Percentiles rank a stretch among this genome's conserved stretches.
phyloP scores from a whole-genome alignment of 2,888 invertebrate genomes.

The Coenonympha arcania region DNA sequence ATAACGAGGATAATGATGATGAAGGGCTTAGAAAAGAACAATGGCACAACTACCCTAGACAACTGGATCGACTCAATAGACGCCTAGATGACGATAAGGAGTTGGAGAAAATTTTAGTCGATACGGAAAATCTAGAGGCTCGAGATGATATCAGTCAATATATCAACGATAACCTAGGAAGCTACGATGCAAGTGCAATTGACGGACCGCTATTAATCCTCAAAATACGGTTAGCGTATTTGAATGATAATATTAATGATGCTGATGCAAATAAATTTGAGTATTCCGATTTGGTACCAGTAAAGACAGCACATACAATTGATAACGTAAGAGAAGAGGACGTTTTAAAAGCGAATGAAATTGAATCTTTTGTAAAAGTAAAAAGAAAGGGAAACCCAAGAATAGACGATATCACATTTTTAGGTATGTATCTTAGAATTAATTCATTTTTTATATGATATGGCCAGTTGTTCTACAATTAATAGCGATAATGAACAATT shows the following conservation, averaged over 20 bases:
- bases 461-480: not conserved
- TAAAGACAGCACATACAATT: conserved; percentile 24
- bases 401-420: conserved; percentile 30
- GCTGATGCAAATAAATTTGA: conserved; percentile 30
- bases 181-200: conserved; percentile 38
- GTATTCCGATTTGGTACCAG: conserved; percentile 28
- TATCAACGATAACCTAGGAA: conserved; percentile 32
- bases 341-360: conserved; percentile 27
- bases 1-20: conserved; percentile 28
- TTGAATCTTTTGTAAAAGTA: conserved; percentile 37
- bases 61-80: conserved; percentile 54
- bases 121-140: conserved; percentile 23
- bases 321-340: conserved; percentile 31
- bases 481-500: not conserved
- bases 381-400: conserved; percentile 42
- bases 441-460: not conserved
- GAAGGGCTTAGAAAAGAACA: conserved; percentile 60
- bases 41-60: conserved; percentile 64
- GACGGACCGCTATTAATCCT: conserved; percentile 53
- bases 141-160: conserved; percentile 32
- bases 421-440: conserved; percentile 24
- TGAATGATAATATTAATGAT: conserved; percentile 41
- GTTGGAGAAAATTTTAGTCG: conserved; percentile 15
- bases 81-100: conserved; percentile 16
- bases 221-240: conserved; percentile 54